Percentiles rank a stretch among this genome's conserved stretches.
These are phyloP conservation scores for Hyppa rectilinea DNA, from an alignment of 2,888 invertebrate genomes.

Conservation along the genomic window DNA sequence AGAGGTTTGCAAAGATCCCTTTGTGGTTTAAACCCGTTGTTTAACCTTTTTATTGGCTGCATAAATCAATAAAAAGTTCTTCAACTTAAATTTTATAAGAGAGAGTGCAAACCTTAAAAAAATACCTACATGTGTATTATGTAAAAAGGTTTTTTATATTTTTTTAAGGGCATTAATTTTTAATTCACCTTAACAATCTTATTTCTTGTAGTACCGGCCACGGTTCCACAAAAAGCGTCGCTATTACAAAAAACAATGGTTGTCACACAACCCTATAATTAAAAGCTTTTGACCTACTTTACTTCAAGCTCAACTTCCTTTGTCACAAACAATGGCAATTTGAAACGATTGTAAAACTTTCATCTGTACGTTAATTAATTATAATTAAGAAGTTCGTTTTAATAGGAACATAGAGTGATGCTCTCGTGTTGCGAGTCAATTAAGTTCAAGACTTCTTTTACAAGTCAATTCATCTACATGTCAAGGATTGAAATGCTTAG, in stretches of 20 bases:
- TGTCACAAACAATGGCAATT: slow-evolving; percentile 48
- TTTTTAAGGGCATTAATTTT: no score
- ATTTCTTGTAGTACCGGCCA: not conserved
- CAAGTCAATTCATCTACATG: not conserved
- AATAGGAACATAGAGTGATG: slow-evolving; percentile 24
- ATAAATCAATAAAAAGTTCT: no score
- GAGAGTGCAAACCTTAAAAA: no score
- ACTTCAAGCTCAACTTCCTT: slow-evolving; percentile 36
- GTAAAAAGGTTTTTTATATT: no score
- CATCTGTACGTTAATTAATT: slow-evolving; percentile 54
- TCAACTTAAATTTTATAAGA: no score
- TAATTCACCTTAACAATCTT: not conserved
- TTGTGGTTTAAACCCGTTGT: no score
- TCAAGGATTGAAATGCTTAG: not conserved
- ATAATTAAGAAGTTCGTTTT: slow-evolving; percentile 48
- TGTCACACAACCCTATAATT: slow-evolving; percentile 32
- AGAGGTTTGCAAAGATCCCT: no score
- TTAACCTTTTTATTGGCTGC: no score
- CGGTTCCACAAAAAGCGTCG: slow-evolving; percentile 1
- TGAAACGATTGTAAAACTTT: slow-evolving; percentile 59
- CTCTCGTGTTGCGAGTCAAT: slow-evolving; percentile 12
- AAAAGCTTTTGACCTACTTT: slow-evolving; percentile 45
- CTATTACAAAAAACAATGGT: slow-evolving; percentile 28
- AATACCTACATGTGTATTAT: no score
- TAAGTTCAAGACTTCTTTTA: slow-evolving; percentile 27